Evolutionary conservation across 1,140 invertebrate genomes (phyloP), one percentile per base, ranked within the genome.

Genomic region (Dermatophagoides farinae): DNA sequence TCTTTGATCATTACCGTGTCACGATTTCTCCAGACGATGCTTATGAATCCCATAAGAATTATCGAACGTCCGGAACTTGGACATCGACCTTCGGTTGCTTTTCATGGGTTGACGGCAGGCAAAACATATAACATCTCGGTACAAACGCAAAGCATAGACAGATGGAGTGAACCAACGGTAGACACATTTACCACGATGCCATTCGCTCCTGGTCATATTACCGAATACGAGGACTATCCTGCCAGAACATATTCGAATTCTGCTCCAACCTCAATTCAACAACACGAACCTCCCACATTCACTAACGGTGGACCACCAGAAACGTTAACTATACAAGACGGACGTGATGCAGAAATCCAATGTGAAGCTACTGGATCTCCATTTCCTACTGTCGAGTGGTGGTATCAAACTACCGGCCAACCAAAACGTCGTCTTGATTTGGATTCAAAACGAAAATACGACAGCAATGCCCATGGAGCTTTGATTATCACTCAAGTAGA

Each of bases 131-230:
- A 88, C 70, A 88, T 89, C 69, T 84, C 83, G 18, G 85, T 89
- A 37, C 85, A 89, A 71, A 91, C 88, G 1, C 85, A 90, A 67
- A 88, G 85, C 41, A 84, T 88, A 71, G 84, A 85, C 70, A 84
- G 88, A 73, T 84, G 85, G 41, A 90, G 87, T 1, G 73, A 84
- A 61, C 86, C 87, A 6, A 91, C 88, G 25, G 88, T 85, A 0
- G 87, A 87, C n/a, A 85, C 88, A 68, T 92, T 91, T 73, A 76
- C 86, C 62, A 91, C 88, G 65, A 86, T 92, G 62, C 88, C 88
- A 51, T 70, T 88, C 62, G 76, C 84, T 49, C 87, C 87, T 2
- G 50, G 50, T 4, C 12, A 52, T 52, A 16, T 25, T 52, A 16
- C 23, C 2, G 37, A 31, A 5, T 12, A 12, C 4, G 50, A 12